A percentile compares a stretch with the other conserved stretches of the same genome.
Evolutionary conservation across 2,888 invertebrate species (phyloP).

Genomic region (Oxystoma pomonae): DNA sequence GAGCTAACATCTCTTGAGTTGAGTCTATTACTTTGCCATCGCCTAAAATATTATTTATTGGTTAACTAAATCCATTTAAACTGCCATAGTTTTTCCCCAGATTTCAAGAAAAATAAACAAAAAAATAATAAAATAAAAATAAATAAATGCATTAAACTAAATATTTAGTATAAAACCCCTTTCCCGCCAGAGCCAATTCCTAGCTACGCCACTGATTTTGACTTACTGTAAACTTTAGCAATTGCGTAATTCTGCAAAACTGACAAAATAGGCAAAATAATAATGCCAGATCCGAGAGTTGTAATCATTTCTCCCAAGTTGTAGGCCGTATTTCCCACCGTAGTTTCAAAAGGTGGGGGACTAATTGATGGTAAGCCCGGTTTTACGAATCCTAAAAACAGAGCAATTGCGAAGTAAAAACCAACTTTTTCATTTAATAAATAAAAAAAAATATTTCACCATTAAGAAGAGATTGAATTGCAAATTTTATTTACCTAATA

Average conservation of each 20-base stretch:
- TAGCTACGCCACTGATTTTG: no score
- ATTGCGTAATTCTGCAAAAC: slow-evolving; percentile 68
- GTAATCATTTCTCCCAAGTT: slow-evolving; percentile 56
- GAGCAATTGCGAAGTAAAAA: no score
- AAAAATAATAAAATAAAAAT: background rate
- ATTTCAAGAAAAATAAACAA: background rate
- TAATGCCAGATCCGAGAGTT: slow-evolving; percentile 59
- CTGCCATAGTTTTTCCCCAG: background rate
- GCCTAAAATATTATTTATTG: slow-evolving; percentile 49
- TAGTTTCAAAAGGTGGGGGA: slow-evolving; percentile 63
- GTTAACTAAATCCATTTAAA: background rate
- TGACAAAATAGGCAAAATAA: slow-evolving; percentile 63
- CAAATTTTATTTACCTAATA: no score
- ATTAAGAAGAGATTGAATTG: no score
- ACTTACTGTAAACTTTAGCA: slow-evolving; percentile 61
- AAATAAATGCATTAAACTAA: no score
- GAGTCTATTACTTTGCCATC: slow-evolving; percentile 60
- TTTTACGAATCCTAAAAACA: slow-evolving; percentile 59
- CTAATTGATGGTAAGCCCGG: slow-evolving; percentile 63
- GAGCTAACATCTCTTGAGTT: slow-evolving; percentile 67
- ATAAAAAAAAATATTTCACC: no score
- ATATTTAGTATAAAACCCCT: no score
- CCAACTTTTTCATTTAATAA: no score
- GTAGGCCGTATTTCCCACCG: slow-evolving; percentile 54
- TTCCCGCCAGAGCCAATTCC: no score